Conservation (phyloP, 2,888 invertebrate species). For the Meloe dianella region DNA sequence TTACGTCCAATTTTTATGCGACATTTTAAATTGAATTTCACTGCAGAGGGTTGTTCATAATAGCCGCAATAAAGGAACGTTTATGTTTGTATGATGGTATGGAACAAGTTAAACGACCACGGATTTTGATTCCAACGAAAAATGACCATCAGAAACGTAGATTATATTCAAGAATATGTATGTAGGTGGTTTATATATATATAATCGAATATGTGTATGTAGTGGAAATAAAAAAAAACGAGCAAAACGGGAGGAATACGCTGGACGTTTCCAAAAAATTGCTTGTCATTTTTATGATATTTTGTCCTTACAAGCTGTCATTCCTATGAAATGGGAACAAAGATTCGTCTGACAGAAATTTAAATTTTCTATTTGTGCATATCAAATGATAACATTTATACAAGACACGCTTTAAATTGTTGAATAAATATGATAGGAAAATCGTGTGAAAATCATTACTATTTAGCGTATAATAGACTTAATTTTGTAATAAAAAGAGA, state of each 20-base stretch:
- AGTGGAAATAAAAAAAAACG: not conserved
- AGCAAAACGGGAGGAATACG: not conserved
- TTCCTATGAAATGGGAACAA: not conserved
- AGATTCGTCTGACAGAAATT: not conserved
- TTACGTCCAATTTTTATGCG: slow-evolving; percentile 52
- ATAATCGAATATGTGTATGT: not conserved
- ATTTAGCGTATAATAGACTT: not conserved
- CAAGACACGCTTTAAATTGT: not conserved
- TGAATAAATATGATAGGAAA: not conserved
- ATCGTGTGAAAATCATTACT: not conserved
- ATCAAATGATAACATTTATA: not conserved
- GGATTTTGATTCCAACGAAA: slow-evolving; percentile 42
- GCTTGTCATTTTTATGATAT: slow-evolving; percentile 4
- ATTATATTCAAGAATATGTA: not conserved
- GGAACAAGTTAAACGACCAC: slow-evolving; percentile 46
- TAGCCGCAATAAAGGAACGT: slow-evolving; percentile 52
- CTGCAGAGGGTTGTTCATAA: slow-evolving; percentile 54
- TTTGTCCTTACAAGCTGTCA: not conserved
- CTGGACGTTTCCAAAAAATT: slow-evolving; percentile 2
- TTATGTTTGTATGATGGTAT: slow-evolving; percentile 53
- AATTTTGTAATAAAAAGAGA: not conserved
- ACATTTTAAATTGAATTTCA: slow-evolving; percentile 56
- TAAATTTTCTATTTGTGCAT: not conserved
- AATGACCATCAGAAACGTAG: slow-evolving; percentile 1
- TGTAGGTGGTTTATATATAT: not conserved